Evolutionary conservation across 2,797 vertebrate species (phyloP).

Genomic region (Lutjanus argentimaculatus): DNA sequence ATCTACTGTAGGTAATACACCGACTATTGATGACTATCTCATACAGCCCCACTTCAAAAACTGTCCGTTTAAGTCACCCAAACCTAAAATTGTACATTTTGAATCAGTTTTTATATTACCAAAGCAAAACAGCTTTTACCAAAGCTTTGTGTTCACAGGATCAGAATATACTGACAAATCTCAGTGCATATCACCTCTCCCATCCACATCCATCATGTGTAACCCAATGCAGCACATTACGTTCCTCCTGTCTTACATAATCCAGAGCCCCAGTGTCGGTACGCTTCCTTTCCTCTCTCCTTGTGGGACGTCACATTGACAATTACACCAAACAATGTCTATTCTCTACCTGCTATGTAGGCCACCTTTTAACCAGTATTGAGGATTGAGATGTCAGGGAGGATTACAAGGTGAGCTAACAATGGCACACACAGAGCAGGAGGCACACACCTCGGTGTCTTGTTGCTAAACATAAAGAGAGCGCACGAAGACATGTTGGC

Average conservation of each 20-base stretch:
- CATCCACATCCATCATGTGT: constrained; percentile 23
- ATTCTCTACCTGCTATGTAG: constrained; percentile 56
- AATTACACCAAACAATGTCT: constrained; percentile 56
- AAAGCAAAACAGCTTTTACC: not conserved
- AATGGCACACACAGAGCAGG: constrained; percentile 51
- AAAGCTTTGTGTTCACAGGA: not conserved
- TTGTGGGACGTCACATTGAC: constrained; percentile 34
- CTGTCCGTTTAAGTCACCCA: too few relatives aligned
- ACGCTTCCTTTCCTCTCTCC: not conserved
- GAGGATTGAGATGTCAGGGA: constrained; percentile 55
- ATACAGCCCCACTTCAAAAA: too few relatives aligned
- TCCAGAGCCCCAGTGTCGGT: constrained; percentile 4
- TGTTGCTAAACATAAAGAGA: constrained; percentile 60
- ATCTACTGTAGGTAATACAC: too few relatives aligned
- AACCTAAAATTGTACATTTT: not conserved
- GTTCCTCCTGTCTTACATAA: constrained; percentile 36
- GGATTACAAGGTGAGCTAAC: constrained; percentile 66
- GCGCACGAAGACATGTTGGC: constrained; percentile 10
- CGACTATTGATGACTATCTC: too few relatives aligned
- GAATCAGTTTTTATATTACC: not conserved
- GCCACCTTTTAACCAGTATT: constrained; percentile 51
- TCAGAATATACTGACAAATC: not conserved
- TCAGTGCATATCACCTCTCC: not conserved
- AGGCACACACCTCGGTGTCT: constrained; percentile 60
- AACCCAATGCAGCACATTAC: constrained; percentile 30